Percentiles rank a stretch among this genome's conserved stretches.
Evolutionary conservation across 2,113 vertebrate species (phyloP).

Genomic region (Accipiter cooperii): DNA sequence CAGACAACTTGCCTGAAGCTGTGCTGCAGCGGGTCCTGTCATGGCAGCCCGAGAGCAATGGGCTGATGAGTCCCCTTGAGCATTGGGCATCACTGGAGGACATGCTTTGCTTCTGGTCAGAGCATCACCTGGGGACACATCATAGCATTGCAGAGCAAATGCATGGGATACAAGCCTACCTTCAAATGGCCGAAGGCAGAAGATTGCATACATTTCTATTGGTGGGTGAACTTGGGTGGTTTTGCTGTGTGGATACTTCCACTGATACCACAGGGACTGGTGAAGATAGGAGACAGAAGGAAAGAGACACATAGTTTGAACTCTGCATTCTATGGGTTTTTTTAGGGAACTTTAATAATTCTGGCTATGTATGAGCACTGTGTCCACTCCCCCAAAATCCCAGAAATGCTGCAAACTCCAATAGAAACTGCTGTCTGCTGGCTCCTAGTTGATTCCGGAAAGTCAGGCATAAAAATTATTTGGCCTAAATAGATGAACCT

Average conservation of each 20-base stretch:
- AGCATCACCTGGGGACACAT: no score
- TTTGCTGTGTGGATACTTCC: background rate
- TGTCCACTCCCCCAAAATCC: background rate
- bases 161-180: background rate
- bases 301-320: background rate
- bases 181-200: background rate
- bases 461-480: background rate
- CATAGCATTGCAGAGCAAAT: background rate
- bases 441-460: background rate
- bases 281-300: background rate
- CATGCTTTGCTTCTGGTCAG: background rate
- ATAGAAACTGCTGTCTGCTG: background rate
- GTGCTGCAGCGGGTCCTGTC: background rate
- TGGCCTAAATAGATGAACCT: background rate
- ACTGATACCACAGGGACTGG: background rate
- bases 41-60: background rate
- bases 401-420: background rate
- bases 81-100: background rate
- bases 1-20: background rate
- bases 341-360: background rate
- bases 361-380: background rate
- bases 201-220: fast-evolving
- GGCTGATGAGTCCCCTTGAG: background rate
- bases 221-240: background rate
- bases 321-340: background rate